Base-by-base conservation (phyloP, 2,797 vertebrate species). In the Nannoperca australis region DNA sequence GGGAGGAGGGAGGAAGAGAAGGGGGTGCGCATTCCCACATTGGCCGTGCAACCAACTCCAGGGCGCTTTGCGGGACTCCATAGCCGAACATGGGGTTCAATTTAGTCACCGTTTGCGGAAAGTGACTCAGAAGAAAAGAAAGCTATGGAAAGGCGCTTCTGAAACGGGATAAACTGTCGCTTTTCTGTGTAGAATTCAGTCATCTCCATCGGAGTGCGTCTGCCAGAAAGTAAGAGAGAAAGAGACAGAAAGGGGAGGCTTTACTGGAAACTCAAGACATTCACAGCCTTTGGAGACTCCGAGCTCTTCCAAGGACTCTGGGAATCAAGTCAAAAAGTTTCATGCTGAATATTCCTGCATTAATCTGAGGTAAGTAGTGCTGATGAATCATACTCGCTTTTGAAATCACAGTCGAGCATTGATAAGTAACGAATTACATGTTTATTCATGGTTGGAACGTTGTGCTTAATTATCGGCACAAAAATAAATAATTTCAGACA, bases 21-120 rank as follows among this genome's bases (percentile, higher is more conserved):
- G 90, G 92, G 92, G 93, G 95, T 86, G 92, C 90, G 89, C 94
- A 91, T 94, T 94, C 94, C 93, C 94, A 89, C 92, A 91, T 95
- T 93, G 93, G 90, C 91, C 91, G 89, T 88, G 87, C 89, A 85
- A 88, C 91, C 84, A 92, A 85, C 91, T 95, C 90, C 88, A 83
- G 79, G 90, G 84, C 92, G 92, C 90, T 90, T 85, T 93, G 86
- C 91, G 92, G 94, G 93, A 93, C 92, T 93, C 88, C 90, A 79
- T 73, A 88, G 86, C 75, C 92, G 89, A 94, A 94, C 91, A 95
- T 94, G 95, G 95, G 94, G 90, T 91, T 86, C 87, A 89, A n/a
- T 90, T 93, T 84, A 84, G 79, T 90, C 84, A 77, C 85, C 83
- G 91, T 81, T 70, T 78, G 81, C 91, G 54, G 70, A 76, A 74